phyloP scores from a whole-genome alignment of 2,888 invertebrate species.

The Globia sparganii region DNA sequence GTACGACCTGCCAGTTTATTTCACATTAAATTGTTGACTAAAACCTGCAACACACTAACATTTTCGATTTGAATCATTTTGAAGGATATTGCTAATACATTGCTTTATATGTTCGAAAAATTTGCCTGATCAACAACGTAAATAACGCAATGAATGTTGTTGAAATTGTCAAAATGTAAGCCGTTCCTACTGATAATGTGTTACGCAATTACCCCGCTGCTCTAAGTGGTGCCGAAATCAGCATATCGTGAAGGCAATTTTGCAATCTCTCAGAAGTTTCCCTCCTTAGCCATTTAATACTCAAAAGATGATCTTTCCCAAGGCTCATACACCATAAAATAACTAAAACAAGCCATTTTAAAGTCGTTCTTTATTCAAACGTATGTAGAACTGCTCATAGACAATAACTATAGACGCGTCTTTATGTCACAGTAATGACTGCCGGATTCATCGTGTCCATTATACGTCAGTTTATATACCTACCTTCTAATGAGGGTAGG shows the following conservation, averaged over 20 bases:
- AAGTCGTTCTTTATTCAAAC: slow-evolving; percentile 15
- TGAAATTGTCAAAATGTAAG: no score
- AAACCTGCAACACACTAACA: no score
- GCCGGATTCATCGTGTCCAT: neutral
- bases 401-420: slow-evolving; percentile 6
- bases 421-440: slow-evolving; percentile 3
- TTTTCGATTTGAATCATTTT: no score
- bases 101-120: no score
- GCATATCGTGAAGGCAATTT: neutral
- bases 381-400: neutral
- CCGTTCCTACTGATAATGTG: no score
- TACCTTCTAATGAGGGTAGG: neutral
- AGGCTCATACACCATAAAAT: neutral
- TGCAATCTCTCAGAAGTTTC: neutral
- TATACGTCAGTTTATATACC: neutral
- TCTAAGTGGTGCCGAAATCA: neutral
- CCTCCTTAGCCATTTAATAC: neutral
- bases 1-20: no score
- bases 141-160: no score
- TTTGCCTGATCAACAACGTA: no score
- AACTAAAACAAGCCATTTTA: neutral
- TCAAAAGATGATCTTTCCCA: neutral
- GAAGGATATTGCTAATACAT: no score
- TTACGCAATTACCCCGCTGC: no score
- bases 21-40: no score